These are phyloP conservation scores for Leptoteleia sp. DNA, from an alignment of 1,140 invertebrate species.

Conservation along the genomic window DNA sequence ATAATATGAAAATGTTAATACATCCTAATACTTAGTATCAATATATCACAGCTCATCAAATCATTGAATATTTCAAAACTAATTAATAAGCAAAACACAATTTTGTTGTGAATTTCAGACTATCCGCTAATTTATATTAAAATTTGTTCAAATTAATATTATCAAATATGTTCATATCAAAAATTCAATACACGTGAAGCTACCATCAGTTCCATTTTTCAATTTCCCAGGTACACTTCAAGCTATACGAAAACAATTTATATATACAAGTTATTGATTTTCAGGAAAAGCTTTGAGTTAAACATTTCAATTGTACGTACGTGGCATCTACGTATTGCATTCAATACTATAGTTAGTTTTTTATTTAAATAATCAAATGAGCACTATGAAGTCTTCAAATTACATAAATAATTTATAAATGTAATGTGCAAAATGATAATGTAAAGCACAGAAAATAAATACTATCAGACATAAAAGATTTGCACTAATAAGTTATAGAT, in stretches of 20 bases:
- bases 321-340: slow-evolving; percentile 52
- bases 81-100: not conserved
- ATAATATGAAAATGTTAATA: not conserved
- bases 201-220: slow-evolving; percentile 23
- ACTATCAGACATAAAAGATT: no score
- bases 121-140: no score
- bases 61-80: not conserved
- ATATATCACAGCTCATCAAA: slow-evolving; percentile 14
- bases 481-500: no score
- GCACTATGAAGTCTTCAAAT: slow-evolving; percentile 10
- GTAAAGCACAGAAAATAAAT: no score
- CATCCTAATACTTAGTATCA: not conserved
- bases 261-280: slow-evolving; percentile 42
- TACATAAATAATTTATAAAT: no score
- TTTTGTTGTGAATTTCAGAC: no score
- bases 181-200: slow-evolving; percentile 22
- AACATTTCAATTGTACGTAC: slow-evolving; percentile 53
- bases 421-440: slow-evolving; percentile 5
- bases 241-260: slow-evolving; percentile 33
- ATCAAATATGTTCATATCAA: slow-evolving; percentile 2
- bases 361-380: slow-evolving; percentile 11
- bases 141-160: slow-evolving; percentile 8
- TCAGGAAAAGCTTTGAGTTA: slow-evolving; percentile 29
- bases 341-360: slow-evolving; percentile 37
- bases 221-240: slow-evolving; percentile 31